Evolutionary conservation across 2,113 vertebrate species (phyloP).

Genomic region (Oryzias curvinotus): DNA sequence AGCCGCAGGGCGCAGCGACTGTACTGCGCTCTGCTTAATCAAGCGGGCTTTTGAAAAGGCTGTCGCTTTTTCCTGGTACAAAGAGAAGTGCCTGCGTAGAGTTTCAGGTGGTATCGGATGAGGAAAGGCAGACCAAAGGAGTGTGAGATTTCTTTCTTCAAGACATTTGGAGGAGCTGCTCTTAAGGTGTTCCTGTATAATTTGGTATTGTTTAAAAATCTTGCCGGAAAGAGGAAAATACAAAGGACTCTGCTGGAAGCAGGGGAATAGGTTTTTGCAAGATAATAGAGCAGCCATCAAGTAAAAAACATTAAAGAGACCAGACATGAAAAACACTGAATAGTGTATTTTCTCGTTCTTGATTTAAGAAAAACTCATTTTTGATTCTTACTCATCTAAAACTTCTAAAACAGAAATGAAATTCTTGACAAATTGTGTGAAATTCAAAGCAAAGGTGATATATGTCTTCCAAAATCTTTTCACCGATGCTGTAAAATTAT

Average conservation of each 20-base stretch:
- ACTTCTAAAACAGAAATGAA: background rate
- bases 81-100: constrained; percentile 16
- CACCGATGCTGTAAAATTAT: constrained; percentile 14
- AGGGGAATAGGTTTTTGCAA: background rate
- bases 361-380: too few species aligned
- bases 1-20: constrained; percentile 58
- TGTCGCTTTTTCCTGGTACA: constrained; percentile 51
- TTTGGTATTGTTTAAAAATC: background rate
- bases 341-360: too few species aligned
- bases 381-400: background rate
- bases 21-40: constrained; percentile 61
- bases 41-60: constrained; percentile 58
- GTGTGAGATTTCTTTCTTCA: background rate
- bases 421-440: constrained; percentile 2
- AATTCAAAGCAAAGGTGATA: constrained; percentile 3
- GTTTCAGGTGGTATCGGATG: constrained; percentile 30
- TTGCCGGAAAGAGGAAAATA: background rate
- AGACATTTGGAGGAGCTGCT: background rate
- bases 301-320: too few species aligned
- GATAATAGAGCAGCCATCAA: constrained; percentile 14
- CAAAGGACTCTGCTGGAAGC: constrained; percentile 14
- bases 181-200: constrained; percentile 7
- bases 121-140: constrained; percentile 14
- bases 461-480: constrained; percentile 1
- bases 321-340: too few species aligned